A percentile compares a stretch with the other conserved stretches of the same genome.
phyloP scores from a whole-genome alignment of 1,140 invertebrate species.

The Drosophila bocki region DNA sequence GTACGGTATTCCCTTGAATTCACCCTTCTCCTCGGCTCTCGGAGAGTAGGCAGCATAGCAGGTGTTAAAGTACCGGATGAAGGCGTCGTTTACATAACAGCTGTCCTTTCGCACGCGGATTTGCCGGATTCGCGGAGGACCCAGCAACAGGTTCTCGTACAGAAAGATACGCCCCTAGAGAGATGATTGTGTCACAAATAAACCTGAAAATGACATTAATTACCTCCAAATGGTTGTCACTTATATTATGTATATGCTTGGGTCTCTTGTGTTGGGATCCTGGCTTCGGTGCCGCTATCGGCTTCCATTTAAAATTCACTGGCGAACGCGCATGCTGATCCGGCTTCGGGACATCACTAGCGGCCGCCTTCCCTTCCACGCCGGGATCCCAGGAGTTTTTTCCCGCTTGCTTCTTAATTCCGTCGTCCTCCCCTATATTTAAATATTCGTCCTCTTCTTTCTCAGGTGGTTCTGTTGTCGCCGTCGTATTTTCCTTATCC shows the following conservation, averaged over 20 bases:
- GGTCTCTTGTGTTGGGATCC: neutral
- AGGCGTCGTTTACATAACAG: slow-evolving; percentile 73
- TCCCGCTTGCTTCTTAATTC: accelerated
- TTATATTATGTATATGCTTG: neutral
- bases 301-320: no score
- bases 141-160: slow-evolving; percentile 68
- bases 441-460: no score
- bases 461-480: no score
- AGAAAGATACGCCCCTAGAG: slow-evolving; percentile 54
- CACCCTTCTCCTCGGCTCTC: slow-evolving; percentile 19
- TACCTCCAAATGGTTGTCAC: neutral
- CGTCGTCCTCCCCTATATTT: no score
- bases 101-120: slow-evolving; percentile 62
- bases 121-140: slow-evolving; percentile 74
- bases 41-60: slow-evolving; percentile 63
- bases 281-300: neutral
- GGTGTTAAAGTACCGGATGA: slow-evolving; percentile 70
- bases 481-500: no score
- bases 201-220: no score
- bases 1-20: slow-evolving; percentile 26
- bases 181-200: neutral
- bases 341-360: no score
- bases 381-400: neutral
- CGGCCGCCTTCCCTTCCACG: neutral
- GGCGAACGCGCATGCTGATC: no score